Percentiles rank a stretch among this genome's conserved stretches.
phyloP scores from a whole-genome alignment of 2,797 vertebrate genomes.

The Gastrophryne carolinensis region DNA sequence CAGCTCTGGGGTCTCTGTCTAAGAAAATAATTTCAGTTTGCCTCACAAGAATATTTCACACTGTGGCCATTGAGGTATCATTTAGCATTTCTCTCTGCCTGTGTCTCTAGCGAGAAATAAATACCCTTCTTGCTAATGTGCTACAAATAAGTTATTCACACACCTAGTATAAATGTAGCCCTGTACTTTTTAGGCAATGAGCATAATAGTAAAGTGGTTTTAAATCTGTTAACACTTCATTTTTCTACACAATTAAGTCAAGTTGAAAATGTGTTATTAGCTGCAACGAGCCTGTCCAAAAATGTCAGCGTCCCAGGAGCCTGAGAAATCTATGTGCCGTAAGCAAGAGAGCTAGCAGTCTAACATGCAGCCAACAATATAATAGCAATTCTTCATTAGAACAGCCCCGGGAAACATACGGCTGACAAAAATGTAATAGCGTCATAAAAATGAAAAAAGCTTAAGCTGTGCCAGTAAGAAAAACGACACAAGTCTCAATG shows the following conservation, averaged over 20 bases:
- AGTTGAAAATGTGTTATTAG: not conserved
- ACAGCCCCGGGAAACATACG: not conserved
- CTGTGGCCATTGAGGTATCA: too few relatives aligned
- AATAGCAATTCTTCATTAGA: constrained; percentile 7
- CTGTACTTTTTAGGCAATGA: not conserved
- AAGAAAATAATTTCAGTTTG: too few relatives aligned
- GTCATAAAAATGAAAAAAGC: not conserved
- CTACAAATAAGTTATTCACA: not conserved
- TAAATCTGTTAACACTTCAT: constrained; percentile 1
- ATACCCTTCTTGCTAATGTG: not conserved
- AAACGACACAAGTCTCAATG: not conserved
- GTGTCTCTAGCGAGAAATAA: not conserved
- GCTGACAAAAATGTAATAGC: constrained; percentile 3
- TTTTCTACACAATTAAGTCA: not conserved
- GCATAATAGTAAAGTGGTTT: not conserved
- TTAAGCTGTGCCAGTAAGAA: not conserved
- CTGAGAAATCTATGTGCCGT: not conserved
- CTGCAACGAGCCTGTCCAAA: not conserved
- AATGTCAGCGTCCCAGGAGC: not conserved
- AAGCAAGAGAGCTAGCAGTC: not conserved
- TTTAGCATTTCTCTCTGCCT: not conserved
- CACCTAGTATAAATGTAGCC: not conserved
- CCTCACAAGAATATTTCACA: too few relatives aligned
- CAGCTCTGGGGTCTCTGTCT: too few relatives aligned
- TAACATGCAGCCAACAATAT: constrained; percentile 2